A percentile compares a stretch with the other conserved stretches of the same genome.
Evolutionary conservation across 2,888 invertebrate genomes (phyloP).

Genomic region (Diarsia dahlii): DNA sequence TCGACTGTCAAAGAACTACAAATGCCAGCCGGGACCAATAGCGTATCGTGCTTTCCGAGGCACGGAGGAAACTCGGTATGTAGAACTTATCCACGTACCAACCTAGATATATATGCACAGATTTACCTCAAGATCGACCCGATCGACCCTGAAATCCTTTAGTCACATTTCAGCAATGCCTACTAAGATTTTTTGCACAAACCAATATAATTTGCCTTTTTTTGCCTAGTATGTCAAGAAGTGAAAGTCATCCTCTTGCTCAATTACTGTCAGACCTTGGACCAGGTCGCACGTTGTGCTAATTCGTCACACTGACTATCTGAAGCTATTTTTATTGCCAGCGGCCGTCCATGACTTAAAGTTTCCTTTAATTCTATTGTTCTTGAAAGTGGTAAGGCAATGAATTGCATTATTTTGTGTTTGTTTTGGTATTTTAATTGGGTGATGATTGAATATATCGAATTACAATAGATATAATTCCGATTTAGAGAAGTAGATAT

Average conservation of each 20-base stretch:
- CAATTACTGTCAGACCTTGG: constrained; percentile 70
- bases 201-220: constrained; percentile 66
- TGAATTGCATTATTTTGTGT: constrained; percentile 1
- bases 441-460: neutral
- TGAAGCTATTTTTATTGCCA: constrained; percentile 45
- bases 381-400: neutral
- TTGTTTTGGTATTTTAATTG: constrained; percentile 5
- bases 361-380: constrained; percentile 44
- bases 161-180: neutral
- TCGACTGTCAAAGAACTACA: neutral
- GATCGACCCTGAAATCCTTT: neutral
- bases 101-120: neutral
- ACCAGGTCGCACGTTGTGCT: constrained; percentile 38
- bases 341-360: constrained; percentile 16
- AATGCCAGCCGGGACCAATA: neutral
- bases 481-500: no score
- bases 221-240: constrained; percentile 65
- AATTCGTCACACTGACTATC: constrained; percentile 60
- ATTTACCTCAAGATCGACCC: neutral
- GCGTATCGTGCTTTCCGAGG: no score
- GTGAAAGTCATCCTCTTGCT: constrained; percentile 75
- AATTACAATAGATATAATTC: no score
- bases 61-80: no score
- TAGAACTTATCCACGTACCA: no score
- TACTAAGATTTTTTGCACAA: constrained; percentile 47